Evolutionary conservation across 2,113 vertebrate genomes (phyloP).

Genomic region (Oryzias melastigma): DNA sequence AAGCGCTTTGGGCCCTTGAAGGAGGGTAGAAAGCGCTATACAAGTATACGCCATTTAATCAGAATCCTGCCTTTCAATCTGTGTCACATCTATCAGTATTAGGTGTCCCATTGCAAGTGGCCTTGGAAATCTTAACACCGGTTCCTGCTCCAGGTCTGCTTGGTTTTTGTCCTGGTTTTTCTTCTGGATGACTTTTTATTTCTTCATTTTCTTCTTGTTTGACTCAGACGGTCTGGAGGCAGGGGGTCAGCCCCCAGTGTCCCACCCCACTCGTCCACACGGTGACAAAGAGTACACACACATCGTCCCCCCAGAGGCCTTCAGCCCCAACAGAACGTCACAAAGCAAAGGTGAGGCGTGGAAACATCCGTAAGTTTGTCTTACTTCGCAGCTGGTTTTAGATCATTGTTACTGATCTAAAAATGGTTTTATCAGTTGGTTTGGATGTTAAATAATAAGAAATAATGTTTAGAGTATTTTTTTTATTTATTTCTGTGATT

Average conservation of each 20-base stretch:
- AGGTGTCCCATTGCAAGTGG: too few species aligned
- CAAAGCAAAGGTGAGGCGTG: slow-evolving; percentile 76
- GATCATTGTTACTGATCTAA: not conserved
- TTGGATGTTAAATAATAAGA: not conserved
- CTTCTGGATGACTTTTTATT: not conserved
- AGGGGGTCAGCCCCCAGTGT: slow-evolving; percentile 44
- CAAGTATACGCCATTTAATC: too few species aligned
- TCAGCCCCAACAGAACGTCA: slow-evolving; percentile 78
- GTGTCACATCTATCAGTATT: too few species aligned
- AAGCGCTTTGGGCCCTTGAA: too few species aligned
- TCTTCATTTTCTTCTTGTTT: slow-evolving; percentile 3
- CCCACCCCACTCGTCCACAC: slow-evolving; percentile 52
- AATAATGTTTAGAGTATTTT: too few species aligned
- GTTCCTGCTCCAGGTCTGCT: not conserved
- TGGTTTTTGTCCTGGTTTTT: not conserved
- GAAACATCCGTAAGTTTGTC: not conserved
- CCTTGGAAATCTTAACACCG: too few species aligned
- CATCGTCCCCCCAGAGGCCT: slow-evolving; percentile 78
- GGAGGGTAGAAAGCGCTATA: too few species aligned
- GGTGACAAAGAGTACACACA: slow-evolving; percentile 82
- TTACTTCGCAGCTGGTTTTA: too few species aligned
- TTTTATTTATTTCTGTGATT: not conserved
- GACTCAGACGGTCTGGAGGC: slow-evolving; percentile 73
- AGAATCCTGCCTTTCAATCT: too few species aligned
- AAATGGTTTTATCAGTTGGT: not conserved